A percentile compares a stretch with the other conserved stretches of the same genome.
Evolutionary conservation across 2,797 vertebrate genomes (phyloP).

Genomic region (Pyrrhura leucotis): DNA sequence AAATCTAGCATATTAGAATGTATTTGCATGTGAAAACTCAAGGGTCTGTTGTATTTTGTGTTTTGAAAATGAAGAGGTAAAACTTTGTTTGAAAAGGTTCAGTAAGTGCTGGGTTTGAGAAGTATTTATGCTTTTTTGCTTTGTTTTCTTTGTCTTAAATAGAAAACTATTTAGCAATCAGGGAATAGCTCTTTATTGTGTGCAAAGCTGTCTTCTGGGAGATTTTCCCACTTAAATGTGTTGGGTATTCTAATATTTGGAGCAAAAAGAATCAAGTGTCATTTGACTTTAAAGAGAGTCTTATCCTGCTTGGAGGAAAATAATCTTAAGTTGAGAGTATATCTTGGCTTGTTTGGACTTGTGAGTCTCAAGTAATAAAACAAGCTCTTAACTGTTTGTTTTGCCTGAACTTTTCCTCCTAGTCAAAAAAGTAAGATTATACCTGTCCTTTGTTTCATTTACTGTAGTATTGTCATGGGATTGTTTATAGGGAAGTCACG

Average conservation of each 20-base stretch:
- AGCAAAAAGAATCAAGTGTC: not conserved
- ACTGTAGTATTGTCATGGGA: not conserved
- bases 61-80: not conserved
- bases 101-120: not conserved
- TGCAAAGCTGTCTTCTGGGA: not conserved
- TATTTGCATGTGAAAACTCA: not conserved
- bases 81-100: not conserved
- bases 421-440: not conserved
- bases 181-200: not conserved
- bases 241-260: not conserved
- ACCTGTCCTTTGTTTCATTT: slow-evolving; percentile 27
- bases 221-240: not conserved
- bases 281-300: not conserved
- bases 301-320: not conserved
- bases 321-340: not conserved
- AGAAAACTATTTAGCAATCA: not conserved
- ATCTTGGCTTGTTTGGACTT: not conserved
- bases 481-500: not conserved
- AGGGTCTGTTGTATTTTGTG: not conserved
- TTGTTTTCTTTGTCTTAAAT: not conserved
- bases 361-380: not conserved
- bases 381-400: not conserved
- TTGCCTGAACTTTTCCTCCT: not conserved
- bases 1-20: not conserved
- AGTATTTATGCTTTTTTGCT: not conserved